A percentile compares a stretch with the other conserved stretches of the same genome.
These are phyloP conservation scores for Rotaria sp. DNA, from an alignment of 2,888 invertebrate species.

Conservation along the genomic window DNA sequence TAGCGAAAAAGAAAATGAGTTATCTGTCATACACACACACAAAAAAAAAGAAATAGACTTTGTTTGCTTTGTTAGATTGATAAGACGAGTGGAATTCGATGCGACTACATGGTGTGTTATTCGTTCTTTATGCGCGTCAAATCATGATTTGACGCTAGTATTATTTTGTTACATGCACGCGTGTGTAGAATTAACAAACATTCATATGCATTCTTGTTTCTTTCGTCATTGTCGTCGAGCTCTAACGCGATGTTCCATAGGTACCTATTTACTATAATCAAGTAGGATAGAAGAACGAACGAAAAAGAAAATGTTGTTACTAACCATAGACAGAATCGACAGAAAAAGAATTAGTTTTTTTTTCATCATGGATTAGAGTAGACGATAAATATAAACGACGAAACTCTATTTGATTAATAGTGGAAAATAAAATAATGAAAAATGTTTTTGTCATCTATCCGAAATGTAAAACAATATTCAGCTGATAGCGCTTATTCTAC, in stretches of 20 bases:
- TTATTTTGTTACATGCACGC: neutral
- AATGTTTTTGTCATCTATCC: neutral
- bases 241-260: neutral
- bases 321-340: too few relatives aligned
- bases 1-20: neutral
- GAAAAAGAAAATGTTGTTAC: neutral
- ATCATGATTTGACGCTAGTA: neutral
- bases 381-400: neutral
- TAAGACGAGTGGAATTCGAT: neutral
- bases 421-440: neutral
- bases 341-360: neutral
- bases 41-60: neutral
- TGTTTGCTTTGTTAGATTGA: neutral
- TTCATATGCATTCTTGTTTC: neutral
- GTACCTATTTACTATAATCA: neutral
- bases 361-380: neutral
- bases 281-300: neutral
- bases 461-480: conserved; percentile 27
- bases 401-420: neutral
- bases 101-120: neutral
- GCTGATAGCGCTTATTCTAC: conserved; percentile 25
- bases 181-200: conserved; percentile 3
- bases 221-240: neutral
- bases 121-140: neutral
- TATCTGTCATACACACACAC: too few relatives aligned